Evolutionary conservation across 2,113 vertebrate species (phyloP).

Genomic region (Jacana jacana): DNA sequence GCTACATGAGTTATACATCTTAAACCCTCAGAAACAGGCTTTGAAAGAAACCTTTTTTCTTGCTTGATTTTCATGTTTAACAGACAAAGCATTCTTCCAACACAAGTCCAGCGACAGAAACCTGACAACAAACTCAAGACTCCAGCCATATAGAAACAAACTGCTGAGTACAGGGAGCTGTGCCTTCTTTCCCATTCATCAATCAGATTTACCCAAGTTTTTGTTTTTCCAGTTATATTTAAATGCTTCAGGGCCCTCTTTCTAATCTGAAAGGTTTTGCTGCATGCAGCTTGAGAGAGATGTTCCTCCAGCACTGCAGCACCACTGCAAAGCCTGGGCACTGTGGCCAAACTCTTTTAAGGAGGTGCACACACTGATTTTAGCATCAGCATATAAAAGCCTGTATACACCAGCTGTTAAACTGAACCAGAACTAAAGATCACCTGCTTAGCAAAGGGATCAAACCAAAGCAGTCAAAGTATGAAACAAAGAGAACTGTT

Average conservation of each 20-base stretch:
- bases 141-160: background rate
- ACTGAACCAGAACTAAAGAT: background rate
- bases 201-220: background rate
- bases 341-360: background rate
- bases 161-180: background rate
- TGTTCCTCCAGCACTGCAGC: background rate
- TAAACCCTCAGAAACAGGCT: background rate
- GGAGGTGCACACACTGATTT: background rate
- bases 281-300: background rate
- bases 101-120: background rate
- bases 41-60: background rate
- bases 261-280: background rate
- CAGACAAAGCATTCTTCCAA: background rate
- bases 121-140: background rate
- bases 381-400: background rate
- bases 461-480: background rate
- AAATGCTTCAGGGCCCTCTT: background rate
- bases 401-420: background rate
- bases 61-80: background rate
- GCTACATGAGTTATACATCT: fast-evolving
- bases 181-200: background rate
- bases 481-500: background rate
- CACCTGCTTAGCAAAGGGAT: background rate
- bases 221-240: background rate
- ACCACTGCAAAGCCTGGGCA: background rate